Percentiles rank a stretch among this genome's conserved stretches.
phyloP scores from a whole-genome alignment of 2,888 invertebrate genomes.

The Orchesella flavescens region DNA sequence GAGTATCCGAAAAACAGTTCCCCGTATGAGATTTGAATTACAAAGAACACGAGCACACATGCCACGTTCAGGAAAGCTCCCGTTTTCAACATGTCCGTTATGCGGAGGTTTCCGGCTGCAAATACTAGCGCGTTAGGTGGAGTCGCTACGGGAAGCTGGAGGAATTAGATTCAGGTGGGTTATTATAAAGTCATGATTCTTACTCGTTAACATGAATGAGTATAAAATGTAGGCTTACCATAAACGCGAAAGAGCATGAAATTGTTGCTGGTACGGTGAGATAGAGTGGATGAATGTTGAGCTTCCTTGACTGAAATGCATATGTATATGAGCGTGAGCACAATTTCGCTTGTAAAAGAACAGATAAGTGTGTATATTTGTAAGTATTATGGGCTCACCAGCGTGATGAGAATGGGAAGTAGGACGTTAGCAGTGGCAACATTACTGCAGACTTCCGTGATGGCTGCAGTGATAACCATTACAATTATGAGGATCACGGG shows the following conservation, averaged over 20 bases:
- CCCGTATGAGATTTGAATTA: conserved; percentile 60
- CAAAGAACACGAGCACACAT: conserved; percentile 59
- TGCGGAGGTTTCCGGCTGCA: conserved; percentile 80
- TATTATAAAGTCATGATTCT: not conserved
- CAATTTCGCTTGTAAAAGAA: too few relatives aligned
- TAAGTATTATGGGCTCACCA: conserved; percentile 25
- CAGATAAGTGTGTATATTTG: too few relatives aligned
- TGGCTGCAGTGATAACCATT: conserved; percentile 83
- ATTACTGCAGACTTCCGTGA: conserved; percentile 91
- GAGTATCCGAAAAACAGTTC: conserved; percentile 51
- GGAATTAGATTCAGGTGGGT: not conserved
- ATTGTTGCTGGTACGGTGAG: conserved; percentile 91
- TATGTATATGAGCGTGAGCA: not conserved
- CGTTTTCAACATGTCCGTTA: conserved; percentile 64
- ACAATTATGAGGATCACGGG: conserved; percentile 83
- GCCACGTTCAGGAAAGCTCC: conserved; percentile 63
- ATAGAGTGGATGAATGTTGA: conserved; percentile 87
- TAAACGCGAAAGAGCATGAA: conserved; percentile 93
- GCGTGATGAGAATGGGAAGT: conserved; percentile 81
- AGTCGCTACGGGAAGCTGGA: conserved; percentile 87
- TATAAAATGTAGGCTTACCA: conserved; percentile 74
- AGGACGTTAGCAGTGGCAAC: conserved; percentile 92
- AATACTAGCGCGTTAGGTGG: conserved; percentile 89
- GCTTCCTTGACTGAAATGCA: conserved; percentile 79
- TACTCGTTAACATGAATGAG: too few relatives aligned